Evolutionary conservation across 2,888 invertebrate genomes (phyloP).

Genomic region (Heteropelma amictum): DNA sequence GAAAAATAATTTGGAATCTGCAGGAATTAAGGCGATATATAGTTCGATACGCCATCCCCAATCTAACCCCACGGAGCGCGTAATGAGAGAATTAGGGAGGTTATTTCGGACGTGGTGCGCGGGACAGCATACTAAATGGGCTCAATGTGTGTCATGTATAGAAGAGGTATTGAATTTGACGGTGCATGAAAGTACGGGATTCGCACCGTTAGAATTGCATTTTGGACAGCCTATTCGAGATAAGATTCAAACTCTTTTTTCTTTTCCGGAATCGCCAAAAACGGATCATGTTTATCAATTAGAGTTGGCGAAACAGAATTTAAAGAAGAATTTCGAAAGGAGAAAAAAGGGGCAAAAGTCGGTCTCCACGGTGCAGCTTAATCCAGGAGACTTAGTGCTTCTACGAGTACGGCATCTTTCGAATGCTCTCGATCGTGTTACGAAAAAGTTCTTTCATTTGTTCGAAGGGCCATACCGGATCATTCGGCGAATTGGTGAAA

Average conservation of each 20-base stretch:
- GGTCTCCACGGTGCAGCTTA: not conserved
- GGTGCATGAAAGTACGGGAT: constrained; percentile 31
- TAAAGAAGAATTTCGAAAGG: too few relatives aligned
- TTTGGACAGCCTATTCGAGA: not conserved
- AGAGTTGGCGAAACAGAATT: too few relatives aligned
- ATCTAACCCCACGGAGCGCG: constrained; percentile 49
- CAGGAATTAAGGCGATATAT: constrained; percentile 7
- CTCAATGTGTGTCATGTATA: constrained; percentile 27
- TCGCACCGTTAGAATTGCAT: not conserved
- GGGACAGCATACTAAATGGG: constrained; percentile 51
- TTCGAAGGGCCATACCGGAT: not conserved
- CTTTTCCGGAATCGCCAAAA: too few relatives aligned
- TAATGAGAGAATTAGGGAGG: constrained; percentile 51
- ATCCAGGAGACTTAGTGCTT: not conserved
- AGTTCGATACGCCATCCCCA: constrained; percentile 41
- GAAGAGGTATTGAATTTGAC: constrained; percentile 48
- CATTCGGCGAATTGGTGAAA: too few relatives aligned
- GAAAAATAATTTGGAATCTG: too few relatives aligned
- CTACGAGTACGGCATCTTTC: too few relatives aligned
- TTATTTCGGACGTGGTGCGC: constrained; percentile 53
- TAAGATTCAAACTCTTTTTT: too few relatives aligned
- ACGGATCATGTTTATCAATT: too few relatives aligned
- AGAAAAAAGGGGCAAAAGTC: too few relatives aligned
- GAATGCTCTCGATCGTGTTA: too few relatives aligned
- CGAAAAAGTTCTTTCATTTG: too few relatives aligned